Conservation (phyloP, 2,113 vertebrate genomes). For the Bungarus multicinctus region DNA sequence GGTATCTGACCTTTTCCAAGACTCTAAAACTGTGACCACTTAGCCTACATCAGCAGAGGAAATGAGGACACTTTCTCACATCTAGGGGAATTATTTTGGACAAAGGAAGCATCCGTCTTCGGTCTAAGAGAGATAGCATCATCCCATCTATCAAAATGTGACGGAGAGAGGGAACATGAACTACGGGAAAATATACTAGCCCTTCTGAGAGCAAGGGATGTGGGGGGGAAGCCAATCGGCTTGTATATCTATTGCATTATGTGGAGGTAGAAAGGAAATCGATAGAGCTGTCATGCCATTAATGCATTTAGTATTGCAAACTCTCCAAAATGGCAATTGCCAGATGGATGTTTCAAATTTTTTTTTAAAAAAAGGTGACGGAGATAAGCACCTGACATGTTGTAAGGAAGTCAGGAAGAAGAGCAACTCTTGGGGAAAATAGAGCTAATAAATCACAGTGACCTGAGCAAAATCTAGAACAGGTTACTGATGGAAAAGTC, state of each 20-base stretch:
- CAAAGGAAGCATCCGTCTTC: constrained; percentile 22
- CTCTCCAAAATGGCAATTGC: background rate
- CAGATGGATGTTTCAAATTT: constrained; percentile 56
- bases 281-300: constrained; percentile 41
- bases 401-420: background rate
- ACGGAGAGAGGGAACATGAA: constrained; percentile 26
- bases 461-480: background rate
- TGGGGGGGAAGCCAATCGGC: constrained; percentile 5
- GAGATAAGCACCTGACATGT: constrained; percentile 36
- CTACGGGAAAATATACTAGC: constrained; percentile 20
- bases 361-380: constrained; percentile 14
- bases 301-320: constrained; percentile 26
- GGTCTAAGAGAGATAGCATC: background rate
- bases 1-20: background rate
- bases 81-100: background rate
- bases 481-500: constrained; percentile 13
- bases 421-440: constrained; percentile 29
- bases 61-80: background rate
- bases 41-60: background rate
- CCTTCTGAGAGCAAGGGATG: constrained; percentile 34
- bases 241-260: constrained; percentile 31
- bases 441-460: constrained; percentile 39
- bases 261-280: constrained; percentile 31
- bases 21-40: background rate
- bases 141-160: constrained; percentile 30